A percentile compares a stretch with the other conserved stretches of the same genome.
Evolutionary conservation across 2,113 vertebrate genomes (phyloP).

Genomic region (Proteles cristata): DNA sequence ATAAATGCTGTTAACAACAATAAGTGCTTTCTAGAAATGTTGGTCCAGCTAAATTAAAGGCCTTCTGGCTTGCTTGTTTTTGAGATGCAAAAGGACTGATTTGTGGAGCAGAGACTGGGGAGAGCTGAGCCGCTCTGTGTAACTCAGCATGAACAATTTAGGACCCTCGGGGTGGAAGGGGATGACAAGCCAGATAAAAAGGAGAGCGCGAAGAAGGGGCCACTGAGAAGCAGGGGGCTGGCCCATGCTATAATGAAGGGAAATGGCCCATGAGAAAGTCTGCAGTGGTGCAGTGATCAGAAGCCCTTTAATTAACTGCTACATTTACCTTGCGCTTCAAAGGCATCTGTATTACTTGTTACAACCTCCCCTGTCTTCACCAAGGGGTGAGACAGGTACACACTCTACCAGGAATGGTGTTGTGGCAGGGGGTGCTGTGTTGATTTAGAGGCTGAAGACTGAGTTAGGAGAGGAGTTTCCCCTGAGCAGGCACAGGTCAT

Average conservation of each 20-base stretch:
- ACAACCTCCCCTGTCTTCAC: background rate
- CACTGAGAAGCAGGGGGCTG: background rate
- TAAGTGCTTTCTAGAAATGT: background rate
- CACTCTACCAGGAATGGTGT: background rate
- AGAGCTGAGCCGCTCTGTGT: background rate
- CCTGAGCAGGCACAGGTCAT: background rate
- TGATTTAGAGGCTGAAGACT: background rate
- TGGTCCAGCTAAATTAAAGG: background rate
- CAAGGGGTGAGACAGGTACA: background rate
- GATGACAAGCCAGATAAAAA: background rate
- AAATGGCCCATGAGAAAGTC: background rate
- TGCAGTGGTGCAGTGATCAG: background rate
- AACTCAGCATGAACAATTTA: background rate
- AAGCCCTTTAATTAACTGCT: background rate
- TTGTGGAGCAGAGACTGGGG: background rate
- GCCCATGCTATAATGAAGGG: no score
- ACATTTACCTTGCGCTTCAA: rapidly evolving
- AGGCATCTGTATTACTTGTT: background rate
- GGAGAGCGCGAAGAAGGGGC: background rate
- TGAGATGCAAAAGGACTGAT: background rate
- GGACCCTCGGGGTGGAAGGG: background rate
- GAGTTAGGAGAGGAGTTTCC: background rate
- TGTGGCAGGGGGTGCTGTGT: background rate
- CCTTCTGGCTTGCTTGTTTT: background rate
- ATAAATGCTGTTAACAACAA: background rate